phyloP scores from a whole-genome alignment of 2,113 vertebrate genomes.

The Macquaria ambigua region DNA sequence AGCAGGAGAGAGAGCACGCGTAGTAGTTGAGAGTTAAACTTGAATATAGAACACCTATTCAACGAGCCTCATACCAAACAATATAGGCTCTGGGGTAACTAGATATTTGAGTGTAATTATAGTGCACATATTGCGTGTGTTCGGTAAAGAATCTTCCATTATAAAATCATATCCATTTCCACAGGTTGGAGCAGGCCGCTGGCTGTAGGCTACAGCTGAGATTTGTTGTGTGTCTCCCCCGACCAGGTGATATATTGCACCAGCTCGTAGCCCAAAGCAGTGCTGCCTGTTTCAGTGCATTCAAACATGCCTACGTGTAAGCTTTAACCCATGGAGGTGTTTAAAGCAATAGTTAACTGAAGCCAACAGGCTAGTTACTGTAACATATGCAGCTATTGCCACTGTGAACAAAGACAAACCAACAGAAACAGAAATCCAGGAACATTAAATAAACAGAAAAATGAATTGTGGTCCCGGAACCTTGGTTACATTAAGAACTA shows the following conservation, averaged over 20 bases:
- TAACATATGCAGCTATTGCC: neutral
- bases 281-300: constrained; percentile 19
- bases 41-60: neutral
- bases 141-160: neutral
- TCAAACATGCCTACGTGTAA: neutral
- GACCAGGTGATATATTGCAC: constrained; percentile 41
- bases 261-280: constrained; percentile 30
- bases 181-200: constrained; percentile 65
- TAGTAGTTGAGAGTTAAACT: neutral
- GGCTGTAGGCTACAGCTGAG: constrained; percentile 49
- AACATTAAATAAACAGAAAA: neutral
- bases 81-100: neutral
- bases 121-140: neutral
- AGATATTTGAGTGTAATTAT: constrained; percentile 4
- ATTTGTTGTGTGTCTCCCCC: constrained; percentile 17
- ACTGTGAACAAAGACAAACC: neutral
- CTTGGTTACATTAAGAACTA: neutral
- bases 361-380: neutral
- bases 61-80: too few relatives aligned
- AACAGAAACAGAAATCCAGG: neutral
- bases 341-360: neutral
- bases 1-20: neutral
- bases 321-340: neutral
- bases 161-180: constrained; percentile 4
- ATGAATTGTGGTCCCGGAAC: neutral